Evolutionary conservation across 2,888 invertebrate genomes (phyloP).

Genomic region (Cryptus armator): DNA sequence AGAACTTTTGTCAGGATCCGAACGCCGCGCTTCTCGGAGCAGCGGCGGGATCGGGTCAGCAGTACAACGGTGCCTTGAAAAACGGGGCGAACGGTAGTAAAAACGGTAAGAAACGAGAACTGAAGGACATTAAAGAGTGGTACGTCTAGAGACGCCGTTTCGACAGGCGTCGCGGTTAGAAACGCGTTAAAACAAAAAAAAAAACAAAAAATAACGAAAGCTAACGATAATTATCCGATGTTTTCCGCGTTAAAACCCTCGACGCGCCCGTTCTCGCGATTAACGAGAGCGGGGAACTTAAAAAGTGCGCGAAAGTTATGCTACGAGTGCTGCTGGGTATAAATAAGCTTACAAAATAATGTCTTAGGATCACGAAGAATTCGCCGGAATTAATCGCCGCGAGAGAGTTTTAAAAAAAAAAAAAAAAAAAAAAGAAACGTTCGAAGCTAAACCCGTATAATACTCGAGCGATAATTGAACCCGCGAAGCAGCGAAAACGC

Average conservation of each 20-base stretch:
- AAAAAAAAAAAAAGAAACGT: neutral
- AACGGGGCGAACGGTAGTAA: constrained; percentile 82
- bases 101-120: constrained; percentile 90
- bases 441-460: constrained; percentile 1
- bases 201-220: neutral
- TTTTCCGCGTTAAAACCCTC: neutral
- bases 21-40: constrained; percentile 92
- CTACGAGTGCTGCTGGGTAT: constrained; percentile 1
- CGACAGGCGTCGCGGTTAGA: neutral
- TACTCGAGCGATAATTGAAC: constrained; percentile 39
- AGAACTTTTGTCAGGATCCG: constrained; percentile 91
- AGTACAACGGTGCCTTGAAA: constrained; percentile 83
- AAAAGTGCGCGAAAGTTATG: constrained; percentile 19
- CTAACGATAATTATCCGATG: constrained; percentile 1
- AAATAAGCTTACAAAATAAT: constrained; percentile 19
- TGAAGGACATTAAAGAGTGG: constrained; percentile 98
- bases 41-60: constrained; percentile 85
- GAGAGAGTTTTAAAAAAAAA: neutral
- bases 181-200: neutral
- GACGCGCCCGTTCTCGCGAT: neutral
- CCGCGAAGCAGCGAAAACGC: constrained; percentile 25
- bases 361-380: constrained; percentile 14
- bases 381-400: neutral
- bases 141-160: constrained; percentile 90
- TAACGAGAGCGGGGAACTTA: constrained; percentile 5